Percentiles rank a stretch among this genome's conserved stretches.
Evolutionary conservation across 1,140 invertebrate species (phyloP).

Genomic region (Psilanteris sp.): DNA sequence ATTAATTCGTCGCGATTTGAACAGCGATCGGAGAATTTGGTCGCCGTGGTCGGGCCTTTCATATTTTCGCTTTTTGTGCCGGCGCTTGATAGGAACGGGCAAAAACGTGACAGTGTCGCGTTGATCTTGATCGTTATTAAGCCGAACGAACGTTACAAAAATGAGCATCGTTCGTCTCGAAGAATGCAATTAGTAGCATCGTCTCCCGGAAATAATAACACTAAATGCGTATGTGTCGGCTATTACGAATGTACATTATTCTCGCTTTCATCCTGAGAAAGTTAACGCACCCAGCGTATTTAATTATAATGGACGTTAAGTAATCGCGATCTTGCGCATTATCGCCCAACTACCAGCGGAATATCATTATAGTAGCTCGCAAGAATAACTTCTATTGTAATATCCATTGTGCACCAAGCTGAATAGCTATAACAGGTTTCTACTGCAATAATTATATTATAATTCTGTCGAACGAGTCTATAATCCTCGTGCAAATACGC

Average conservation of each 20-base stretch:
- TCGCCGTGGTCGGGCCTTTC: no score
- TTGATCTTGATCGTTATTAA: conserved; percentile 44
- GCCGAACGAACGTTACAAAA: conserved; percentile 13
- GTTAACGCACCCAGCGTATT: conserved; percentile 76
- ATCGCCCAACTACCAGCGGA: conserved; percentile 58
- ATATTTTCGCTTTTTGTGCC: not conserved
- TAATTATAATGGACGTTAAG: conserved; percentile 79
- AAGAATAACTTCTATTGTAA: conserved; percentile 46
- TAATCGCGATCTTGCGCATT: conserved; percentile 70
- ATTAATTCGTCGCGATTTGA: no score
- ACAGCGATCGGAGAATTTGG: no score
- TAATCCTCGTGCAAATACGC: conserved; percentile 30
- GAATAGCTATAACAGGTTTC: conserved; percentile 45
- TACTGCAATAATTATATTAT: conserved; percentile 56
- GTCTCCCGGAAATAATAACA: conserved; percentile 67
- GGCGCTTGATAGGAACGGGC: not conserved
- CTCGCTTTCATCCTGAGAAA: conserved; percentile 79
- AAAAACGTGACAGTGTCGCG: conserved; percentile 5
- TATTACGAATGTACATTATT: conserved; percentile 76
- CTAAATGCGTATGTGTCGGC: conserved; percentile 68
- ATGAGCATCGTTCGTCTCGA: conserved; percentile 37
- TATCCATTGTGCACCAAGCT: conserved; percentile 40
- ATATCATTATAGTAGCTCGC: conserved; percentile 47
- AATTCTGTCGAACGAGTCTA: conserved; percentile 37
- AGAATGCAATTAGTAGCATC: conserved; percentile 54